phyloP scores from a whole-genome alignment of 2,888 invertebrate genomes.

The Xanthia togata region DNA sequence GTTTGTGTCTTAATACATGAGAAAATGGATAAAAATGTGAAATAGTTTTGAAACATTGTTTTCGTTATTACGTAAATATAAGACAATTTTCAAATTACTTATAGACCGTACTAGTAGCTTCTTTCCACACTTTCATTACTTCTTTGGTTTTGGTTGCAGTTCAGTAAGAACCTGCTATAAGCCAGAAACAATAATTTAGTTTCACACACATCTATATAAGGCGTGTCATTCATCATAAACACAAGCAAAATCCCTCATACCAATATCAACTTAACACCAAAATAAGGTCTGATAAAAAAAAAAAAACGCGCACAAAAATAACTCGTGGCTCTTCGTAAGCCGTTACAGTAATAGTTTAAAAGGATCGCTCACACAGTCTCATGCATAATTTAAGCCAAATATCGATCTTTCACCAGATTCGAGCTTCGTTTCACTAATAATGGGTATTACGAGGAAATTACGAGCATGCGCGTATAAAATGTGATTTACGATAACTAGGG shows the following conservation, averaged over 20 bases:
- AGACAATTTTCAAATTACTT: neutral
- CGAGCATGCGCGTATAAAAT: constrained; percentile 61
- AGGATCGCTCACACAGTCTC: constrained; percentile 70
- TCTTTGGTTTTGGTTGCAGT: neutral
- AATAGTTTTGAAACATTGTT: neutral
- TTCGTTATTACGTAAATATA: neutral
- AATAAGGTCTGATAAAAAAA: constrained; percentile 14
- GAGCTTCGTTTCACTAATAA: constrained; percentile 70
- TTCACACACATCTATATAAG: neutral
- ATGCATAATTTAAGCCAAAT: constrained; percentile 77
- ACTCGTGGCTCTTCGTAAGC: constrained; percentile 54
- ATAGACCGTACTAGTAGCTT: no score
- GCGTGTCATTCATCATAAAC: neutral
- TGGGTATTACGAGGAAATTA: constrained; percentile 69
- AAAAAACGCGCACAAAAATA: constrained; percentile 57
- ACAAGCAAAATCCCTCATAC: neutral
- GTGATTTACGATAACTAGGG: constrained; percentile 60
- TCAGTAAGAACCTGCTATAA: neutral
- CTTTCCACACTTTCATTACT: neutral
- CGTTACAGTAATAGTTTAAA: constrained; percentile 71
- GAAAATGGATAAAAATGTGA: neutral
- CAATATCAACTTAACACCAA: neutral
- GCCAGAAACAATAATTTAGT: neutral
- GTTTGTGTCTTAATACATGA: neutral
- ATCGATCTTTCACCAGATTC: constrained; percentile 69